Base-by-base conservation (phyloP, 1,140 invertebrate species). In the Bombus vancouverensis region DNA sequence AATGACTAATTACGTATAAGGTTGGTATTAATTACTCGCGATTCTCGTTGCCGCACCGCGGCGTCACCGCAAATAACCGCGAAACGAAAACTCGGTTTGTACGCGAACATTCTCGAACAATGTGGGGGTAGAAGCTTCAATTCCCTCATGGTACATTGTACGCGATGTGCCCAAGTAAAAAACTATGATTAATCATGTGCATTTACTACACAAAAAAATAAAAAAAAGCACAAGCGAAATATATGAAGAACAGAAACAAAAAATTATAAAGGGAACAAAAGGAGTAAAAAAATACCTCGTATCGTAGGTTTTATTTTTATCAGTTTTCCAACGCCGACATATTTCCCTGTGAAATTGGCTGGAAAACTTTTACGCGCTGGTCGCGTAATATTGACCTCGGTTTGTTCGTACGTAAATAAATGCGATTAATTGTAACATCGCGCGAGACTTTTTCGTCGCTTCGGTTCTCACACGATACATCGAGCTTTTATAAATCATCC, bases 1-100 rank as follows among this genome's bases (percentile, higher is more conserved):
- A 57, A 84, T 84, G 76, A 84, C 76, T 84, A 84, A 84, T 83
- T 77, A 83, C 81, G 74, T 53, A 42, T 34, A 65, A 77, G 72
- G 37, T 32, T 47, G 62, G 73, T 83, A 77, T 83, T 83, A 83
- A 83, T 84, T 84, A 84, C 53, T 37, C 39, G 39, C 53, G 76
- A 62, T 62, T 44, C 66, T 39, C 32, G 9, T 34, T 59, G 22
- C 6, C n/a, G 71, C 8, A 8, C 8, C 28, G 71, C 39, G 22
- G 47, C 1, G 1, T 12, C 28, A 42, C 39, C 37, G 65, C 37
- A 72, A 84, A 84, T 68, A 79, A 47, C 53, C 65, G 59, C 57
- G 65, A 83, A 83, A 53, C 44, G 42, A 74, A 74, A 74, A 74
- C 12, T 12, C 73, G 32, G 44, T 74, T 53, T 34, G 72, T 53